Base-by-base conservation (phyloP, 1,140 invertebrate genomes). In the Zaprionus camerounensis region DNA sequence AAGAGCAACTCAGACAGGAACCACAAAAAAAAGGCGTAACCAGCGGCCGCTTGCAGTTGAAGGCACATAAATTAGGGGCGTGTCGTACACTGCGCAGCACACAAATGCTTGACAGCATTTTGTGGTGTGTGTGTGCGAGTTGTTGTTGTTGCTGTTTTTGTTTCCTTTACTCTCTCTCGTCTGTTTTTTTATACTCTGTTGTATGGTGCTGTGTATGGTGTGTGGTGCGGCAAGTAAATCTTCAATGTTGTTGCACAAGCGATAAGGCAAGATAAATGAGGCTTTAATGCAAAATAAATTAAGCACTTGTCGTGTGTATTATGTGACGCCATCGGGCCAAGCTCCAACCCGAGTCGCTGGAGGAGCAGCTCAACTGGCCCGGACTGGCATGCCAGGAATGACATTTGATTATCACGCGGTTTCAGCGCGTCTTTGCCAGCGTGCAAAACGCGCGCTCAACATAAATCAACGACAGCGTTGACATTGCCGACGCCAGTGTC, bases 211-310 rank as follows among this genome's bases (percentile, higher is more conserved):
- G 20, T 20, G 41, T 46, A 7, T 44, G 41, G 41, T 17, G 41
- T 68, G 64, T 77, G 73, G 64, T 69, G 57, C 71, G 83, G 67
- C 79, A 79, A 87, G 84, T 90, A 88, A 90, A 90, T 88, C 85
- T 88, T 90, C 85, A 88, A 90, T 81, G 84, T 88, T 88, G 84
- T 84, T 88, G 84, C 83, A 81, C 74, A 81, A 72, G 71, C 85
- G 84, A 88, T 88, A 88, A 87, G 84, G 77, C 87, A 87, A 87
- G 84, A 87, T 87, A 87, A 87, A 87, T 87, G 84, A 81, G 84
- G 81, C 84, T 88, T 87, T 87, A 87, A 87, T 87, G 84, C 81
- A 87, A 81, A 87, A 87, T 88, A 87, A 87, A 87, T 87, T 87
- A 87, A 88, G 84, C 84, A 84, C 84, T 88, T 88, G 84, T 84